Conservation (phyloP, 2,797 vertebrate species). For the Etheostoma nigrum region DNA sequence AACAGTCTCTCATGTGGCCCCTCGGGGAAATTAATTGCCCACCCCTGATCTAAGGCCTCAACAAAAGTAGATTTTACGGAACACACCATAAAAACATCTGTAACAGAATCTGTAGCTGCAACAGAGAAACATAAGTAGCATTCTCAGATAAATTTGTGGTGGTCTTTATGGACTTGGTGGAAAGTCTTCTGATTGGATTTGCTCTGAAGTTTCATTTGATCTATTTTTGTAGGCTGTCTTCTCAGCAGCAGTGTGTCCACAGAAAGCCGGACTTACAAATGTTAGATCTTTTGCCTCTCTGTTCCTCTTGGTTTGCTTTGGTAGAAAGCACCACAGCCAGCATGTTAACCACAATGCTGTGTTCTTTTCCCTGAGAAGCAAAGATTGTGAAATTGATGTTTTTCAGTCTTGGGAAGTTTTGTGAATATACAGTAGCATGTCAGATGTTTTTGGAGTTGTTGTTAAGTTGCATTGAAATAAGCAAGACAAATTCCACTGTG, state of each 20-base stretch:
- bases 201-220: conserved; percentile 1
- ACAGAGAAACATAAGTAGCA: neutral
- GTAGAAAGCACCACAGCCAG: conserved; percentile 6
- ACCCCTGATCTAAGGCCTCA: neutral
- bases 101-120: neutral
- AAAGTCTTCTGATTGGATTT: neutral
- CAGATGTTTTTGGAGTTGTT: neutral
- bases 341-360: neutral
- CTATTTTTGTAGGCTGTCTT: conserved; percentile 15
- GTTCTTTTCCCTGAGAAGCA: neutral
- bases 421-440: neutral
- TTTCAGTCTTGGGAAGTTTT: neutral
- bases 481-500: neutral
- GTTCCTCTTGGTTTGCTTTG: conserved; percentile 10
- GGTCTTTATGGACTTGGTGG: neutral
- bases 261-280: neutral
- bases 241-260: conserved; percentile 6
- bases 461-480: neutral
- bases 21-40: no score
- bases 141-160: neutral
- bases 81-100: neutral
- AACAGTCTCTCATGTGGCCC: no score
- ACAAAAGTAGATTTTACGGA: neutral
- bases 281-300: conserved; percentile 21
- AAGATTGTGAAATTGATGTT: neutral